A percentile compares a stretch with the other conserved stretches of the same genome.
Conservation (phyloP, 1,140 invertebrate species). For the Pseudobourletiella spinata region DNA sequence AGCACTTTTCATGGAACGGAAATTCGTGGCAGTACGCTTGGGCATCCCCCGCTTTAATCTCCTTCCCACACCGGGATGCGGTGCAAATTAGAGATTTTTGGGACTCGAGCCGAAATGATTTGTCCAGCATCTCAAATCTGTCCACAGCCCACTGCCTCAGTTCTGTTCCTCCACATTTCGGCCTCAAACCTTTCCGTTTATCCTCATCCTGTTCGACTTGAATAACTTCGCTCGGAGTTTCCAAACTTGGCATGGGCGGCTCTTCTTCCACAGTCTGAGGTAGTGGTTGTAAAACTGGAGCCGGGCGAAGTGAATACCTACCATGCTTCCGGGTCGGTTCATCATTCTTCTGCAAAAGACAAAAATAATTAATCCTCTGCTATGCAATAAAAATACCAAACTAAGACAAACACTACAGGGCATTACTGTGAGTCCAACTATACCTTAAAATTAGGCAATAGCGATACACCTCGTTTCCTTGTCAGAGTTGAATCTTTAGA, state of each 20-base stretch:
- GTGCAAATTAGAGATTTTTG: not conserved
- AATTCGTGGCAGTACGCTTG: constrained; percentile 16
- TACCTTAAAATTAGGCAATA: not conserved
- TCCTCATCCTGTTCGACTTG: not conserved
- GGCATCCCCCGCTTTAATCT: not conserved
- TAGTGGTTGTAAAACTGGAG: not conserved
- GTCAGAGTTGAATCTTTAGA: not conserved
- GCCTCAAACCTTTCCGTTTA: not conserved
- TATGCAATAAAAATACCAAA: not conserved
- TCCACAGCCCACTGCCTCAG: constrained; percentile 19
- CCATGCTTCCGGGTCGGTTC: not conserved
- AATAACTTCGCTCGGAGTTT: not conserved
- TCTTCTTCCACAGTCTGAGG: not conserved
- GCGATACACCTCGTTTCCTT: not conserved
- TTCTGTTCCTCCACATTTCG: constrained; percentile 3
- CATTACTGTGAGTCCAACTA: not conserved
- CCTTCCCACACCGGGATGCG: not conserved
- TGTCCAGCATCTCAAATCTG: constrained; percentile 4
- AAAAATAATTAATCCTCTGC: too few relatives aligned
- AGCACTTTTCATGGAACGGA: constrained; percentile 21
- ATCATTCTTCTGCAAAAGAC: not conserved
- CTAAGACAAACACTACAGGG: not conserved
- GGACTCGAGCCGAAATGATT: constrained; percentile 13
- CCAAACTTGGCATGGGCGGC: not conserved
- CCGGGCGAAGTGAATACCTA: not conserved